A percentile compares a stretch with the other conserved stretches of the same genome.
phyloP scores from a whole-genome alignment of 92 coral and sea anemone genomes.

The Epizoanthus fatuus region DNA sequence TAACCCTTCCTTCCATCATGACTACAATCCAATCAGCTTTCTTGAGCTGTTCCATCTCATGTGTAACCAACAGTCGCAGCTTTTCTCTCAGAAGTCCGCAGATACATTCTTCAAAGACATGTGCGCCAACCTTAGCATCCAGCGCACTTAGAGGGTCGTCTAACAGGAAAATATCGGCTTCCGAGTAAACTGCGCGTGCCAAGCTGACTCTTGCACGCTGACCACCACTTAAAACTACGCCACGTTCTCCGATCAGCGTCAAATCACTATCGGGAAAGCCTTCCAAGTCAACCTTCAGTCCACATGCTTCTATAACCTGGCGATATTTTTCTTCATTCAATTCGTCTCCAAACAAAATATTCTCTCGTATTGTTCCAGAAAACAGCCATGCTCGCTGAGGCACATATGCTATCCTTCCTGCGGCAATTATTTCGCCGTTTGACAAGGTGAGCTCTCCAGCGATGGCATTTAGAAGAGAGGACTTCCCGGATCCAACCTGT shows the following conservation, averaged over 20 bases:
- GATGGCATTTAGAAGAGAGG: constrained; percentile 29
- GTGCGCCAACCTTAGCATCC: constrained; percentile 47
- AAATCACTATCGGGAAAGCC: constrained; percentile 27
- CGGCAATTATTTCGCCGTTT: neutral
- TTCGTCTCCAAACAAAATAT: no score
- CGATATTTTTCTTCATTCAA: no score
- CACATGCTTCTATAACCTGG: constrained; percentile 25
- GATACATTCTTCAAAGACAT: constrained; percentile 23
- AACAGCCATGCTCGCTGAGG: no score
- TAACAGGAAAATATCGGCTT: constrained; percentile 39
- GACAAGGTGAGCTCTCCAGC: constrained; percentile 27
- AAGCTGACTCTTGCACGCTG: constrained; percentile 54
- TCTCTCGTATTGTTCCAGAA: no score
- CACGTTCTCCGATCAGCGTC: constrained; percentile 41
- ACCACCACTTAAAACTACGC: constrained; percentile 45
- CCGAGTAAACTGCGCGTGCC: constrained; percentile 51
- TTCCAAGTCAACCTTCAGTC: constrained; percentile 26
- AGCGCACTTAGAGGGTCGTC: constrained; percentile 53
- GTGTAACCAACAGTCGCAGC: constrained; percentile 16
- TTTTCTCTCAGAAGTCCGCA: constrained; percentile 1
- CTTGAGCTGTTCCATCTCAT: neutral
- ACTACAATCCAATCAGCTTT: neutral
- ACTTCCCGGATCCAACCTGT: constrained; percentile 42
- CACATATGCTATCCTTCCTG: no score
- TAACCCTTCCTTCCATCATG: constrained; percentile 1